A percentile compares a stretch with the other conserved stretches of the same genome.
Evolutionary conservation across 92 coral and sea anemone genomes (phyloP).

Genomic region (Parazoanthus atlanticus): DNA sequence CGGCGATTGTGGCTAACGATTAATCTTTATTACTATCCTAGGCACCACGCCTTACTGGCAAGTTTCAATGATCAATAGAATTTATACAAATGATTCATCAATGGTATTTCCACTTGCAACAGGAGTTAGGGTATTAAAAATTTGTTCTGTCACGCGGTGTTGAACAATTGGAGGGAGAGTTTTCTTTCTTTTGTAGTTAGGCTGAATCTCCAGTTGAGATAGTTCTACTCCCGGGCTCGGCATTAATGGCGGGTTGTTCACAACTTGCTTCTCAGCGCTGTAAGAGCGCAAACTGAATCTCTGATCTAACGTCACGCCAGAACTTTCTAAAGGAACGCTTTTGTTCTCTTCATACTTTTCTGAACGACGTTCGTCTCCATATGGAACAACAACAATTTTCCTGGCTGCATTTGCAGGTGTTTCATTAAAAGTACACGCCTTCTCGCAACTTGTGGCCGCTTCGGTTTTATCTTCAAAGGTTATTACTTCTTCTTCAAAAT

Average conservation of each 20-base stretch:
- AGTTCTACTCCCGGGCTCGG: not conserved
- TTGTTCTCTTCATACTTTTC: not conserved
- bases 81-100: slow-evolving; percentile 16
- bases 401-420: not conserved
- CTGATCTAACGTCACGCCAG: not conserved
- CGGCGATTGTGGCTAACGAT: too few species aligned
- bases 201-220: not conserved
- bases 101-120: not conserved
- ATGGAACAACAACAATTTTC: not conserved
- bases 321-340: not conserved
- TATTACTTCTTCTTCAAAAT: not conserved
- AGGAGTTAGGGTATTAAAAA: slow-evolving; percentile 12
- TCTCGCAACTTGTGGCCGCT: not conserved
- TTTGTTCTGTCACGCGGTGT: slow-evolving; percentile 1
- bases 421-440: not conserved
- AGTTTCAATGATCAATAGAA: not conserved
- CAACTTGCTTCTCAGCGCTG: not conserved
- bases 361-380: not conserved
- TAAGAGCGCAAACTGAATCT: not conserved
- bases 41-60: not conserved
- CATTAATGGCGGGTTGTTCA: not conserved
- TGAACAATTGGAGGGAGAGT: slow-evolving; percentile 19
- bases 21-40: too few species aligned
- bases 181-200: not conserved
- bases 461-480: not conserved